Evolutionary conservation across 2,797 vertebrate species (phyloP).

Genomic region (Helarctos malayanus): DNA sequence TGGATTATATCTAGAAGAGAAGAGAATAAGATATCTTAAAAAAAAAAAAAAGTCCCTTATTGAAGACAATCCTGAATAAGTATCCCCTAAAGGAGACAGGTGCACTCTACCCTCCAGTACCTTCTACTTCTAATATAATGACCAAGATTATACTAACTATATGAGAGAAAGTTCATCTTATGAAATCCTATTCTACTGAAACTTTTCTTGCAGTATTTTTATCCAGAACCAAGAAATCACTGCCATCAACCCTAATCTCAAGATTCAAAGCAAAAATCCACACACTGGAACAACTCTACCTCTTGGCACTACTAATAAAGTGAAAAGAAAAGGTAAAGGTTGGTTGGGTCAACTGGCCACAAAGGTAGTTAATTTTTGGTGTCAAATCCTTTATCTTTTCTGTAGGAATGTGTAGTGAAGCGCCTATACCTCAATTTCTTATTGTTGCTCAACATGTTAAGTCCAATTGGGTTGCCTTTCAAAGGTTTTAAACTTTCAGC

Average conservation of each 20-base stretch:
- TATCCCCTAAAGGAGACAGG: neutral
- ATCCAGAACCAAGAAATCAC: constrained; percentile 37
- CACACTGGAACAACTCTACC: neutral
- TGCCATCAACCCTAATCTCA: neutral
- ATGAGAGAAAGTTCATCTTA: constrained; percentile 24
- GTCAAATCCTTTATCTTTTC: constrained; percentile 40
- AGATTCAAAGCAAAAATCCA: constrained; percentile 51
- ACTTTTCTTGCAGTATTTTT: constrained; percentile 1
- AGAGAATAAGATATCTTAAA: constrained; percentile 7
- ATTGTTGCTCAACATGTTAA: constrained; percentile 92
- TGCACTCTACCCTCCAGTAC: neutral
- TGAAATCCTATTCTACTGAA: constrained; percentile 15
- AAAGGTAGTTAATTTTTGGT: constrained; percentile 14
- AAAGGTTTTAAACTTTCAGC: constrained; percentile 88
- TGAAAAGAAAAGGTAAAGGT: neutral
- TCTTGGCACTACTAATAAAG: neutral
- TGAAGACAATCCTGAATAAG: neutral
- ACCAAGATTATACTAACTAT: neutral
- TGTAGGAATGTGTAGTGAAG: constrained; percentile 47
- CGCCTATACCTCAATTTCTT: constrained; percentile 92
- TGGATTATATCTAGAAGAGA: constrained; percentile 25
- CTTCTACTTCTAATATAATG: constrained; percentile 16
- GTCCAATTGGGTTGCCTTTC: constrained; percentile 90
- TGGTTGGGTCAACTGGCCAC: neutral
- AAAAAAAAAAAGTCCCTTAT: neutral